A percentile compares a stretch with the other conserved stretches of the same genome.
These are phyloP conservation scores for Corythornis madagascariensis DNA, from an alignment of 2,113 vertebrate species.

Conservation along the genomic window DNA sequence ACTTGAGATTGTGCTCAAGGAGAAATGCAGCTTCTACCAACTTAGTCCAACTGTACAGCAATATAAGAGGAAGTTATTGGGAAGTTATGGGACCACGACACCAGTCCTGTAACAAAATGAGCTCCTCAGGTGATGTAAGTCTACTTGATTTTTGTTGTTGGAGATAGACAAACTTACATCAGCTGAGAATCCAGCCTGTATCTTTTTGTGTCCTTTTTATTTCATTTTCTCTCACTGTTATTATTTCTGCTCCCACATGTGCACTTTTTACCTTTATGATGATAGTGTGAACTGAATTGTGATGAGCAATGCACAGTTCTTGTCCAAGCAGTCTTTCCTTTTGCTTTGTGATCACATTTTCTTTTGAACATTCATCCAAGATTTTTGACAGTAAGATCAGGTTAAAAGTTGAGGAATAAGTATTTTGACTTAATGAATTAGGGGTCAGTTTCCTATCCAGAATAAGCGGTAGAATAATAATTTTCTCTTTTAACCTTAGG, in stretches of 20 bases:
- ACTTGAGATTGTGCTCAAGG: background rate
- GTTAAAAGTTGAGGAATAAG: slow-evolving; percentile 20
- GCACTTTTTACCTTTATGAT: background rate
- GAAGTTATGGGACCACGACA: background rate
- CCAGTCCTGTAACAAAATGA: background rate
- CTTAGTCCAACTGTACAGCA: background rate
- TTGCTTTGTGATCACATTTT: slow-evolving; percentile 6
- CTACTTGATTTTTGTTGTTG: background rate
- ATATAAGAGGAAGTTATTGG: background rate
- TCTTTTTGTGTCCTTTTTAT: background rate
- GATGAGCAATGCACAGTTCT: background rate
- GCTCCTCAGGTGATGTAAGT: background rate
- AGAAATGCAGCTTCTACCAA: background rate
- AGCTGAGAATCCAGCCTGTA: background rate
- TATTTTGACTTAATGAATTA: slow-evolving; percentile 13
- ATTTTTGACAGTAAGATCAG: slow-evolving; percentile 16
- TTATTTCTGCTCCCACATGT: background rate
- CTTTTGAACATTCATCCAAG: background rate
- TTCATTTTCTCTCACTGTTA: background rate
- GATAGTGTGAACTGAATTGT: background rate
- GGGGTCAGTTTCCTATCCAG: slow-evolving; percentile 16
- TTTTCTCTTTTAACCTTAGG: background rate
- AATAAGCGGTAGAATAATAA: slow-evolving; percentile 14
- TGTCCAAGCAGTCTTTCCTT: background rate
- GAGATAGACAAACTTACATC: background rate